Evolutionary conservation across 1,140 invertebrate species (phyloP).

Genomic region (Epicauta chinensis): DNA sequence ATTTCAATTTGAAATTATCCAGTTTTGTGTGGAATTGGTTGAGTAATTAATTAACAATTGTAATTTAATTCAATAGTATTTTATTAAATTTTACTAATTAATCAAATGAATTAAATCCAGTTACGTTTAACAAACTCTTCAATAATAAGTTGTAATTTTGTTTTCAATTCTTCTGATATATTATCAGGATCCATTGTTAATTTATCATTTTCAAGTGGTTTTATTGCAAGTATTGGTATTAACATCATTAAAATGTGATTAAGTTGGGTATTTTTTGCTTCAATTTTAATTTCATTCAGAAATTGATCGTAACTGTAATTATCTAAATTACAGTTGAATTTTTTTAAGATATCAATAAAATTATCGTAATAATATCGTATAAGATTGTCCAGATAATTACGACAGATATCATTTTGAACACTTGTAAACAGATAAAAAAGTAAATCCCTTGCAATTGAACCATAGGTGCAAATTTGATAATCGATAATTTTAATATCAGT

Average conservation of each 20-base stretch:
- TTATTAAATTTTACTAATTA: too few species aligned
- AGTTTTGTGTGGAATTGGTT: too few species aligned
- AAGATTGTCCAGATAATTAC: constrained; percentile 42
- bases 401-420: constrained; percentile 37
- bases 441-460: constrained; percentile 48
- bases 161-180: too few species aligned
- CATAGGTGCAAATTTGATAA: constrained; percentile 50
- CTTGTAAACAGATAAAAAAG: constrained; percentile 50
- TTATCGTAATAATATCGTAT: constrained; percentile 46
- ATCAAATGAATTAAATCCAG: too few species aligned
- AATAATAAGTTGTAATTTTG: too few species aligned
- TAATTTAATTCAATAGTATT: too few species aligned
- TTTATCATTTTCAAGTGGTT: too few species aligned
- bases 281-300: constrained; percentile 16
- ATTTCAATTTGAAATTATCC: too few species aligned
- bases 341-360: constrained; percentile 38
- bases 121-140: too few species aligned
- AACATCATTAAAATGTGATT: constrained; percentile 23
- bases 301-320: constrained; percentile 17
- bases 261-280: constrained; percentile 14
- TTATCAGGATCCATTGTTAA: too few species aligned
- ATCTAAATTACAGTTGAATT: constrained; percentile 18
- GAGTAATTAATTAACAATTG: too few species aligned
- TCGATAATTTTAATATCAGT: constrained; percentile 51
- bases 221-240: neutral